Conservation (phyloP, 1,140 invertebrate genomes). For the Bombus superbus region DNA sequence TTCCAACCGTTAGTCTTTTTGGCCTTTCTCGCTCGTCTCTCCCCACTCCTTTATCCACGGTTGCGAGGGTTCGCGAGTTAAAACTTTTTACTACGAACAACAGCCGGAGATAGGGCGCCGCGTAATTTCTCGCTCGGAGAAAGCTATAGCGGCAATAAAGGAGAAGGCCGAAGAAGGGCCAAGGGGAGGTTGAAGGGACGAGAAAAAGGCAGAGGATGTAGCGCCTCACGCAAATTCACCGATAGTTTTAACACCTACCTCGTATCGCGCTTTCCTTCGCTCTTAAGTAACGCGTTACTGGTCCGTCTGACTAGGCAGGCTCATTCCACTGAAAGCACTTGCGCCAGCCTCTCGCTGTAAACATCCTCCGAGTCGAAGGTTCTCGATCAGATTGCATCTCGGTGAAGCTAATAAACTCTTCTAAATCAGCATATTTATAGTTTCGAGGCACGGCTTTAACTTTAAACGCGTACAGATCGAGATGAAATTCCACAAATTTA, state of each 20-base stretch:
- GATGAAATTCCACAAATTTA: no score
- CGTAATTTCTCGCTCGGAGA: conserved; percentile 48
- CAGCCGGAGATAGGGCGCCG: conserved; percentile 43
- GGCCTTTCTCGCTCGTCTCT: background rate
- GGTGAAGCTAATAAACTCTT: background rate
- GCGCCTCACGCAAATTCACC: conserved; percentile 1
- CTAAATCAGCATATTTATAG: no score
- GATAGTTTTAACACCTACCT: conserved; percentile 32
- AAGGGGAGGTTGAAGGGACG: background rate
- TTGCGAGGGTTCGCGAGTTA: conserved; percentile 27
- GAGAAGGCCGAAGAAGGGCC: background rate
- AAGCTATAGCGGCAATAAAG: conserved; percentile 36
- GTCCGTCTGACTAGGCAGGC: background rate
- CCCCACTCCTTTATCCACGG: background rate
- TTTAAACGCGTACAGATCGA: no score
- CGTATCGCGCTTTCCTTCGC: background rate
- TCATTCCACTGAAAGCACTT: background rate
- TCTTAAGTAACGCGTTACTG: background rate
- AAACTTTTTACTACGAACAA: conserved; percentile 55
- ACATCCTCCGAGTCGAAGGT: background rate
- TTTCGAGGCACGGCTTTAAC: no score
- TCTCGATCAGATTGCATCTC: background rate
- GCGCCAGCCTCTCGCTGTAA: no score
- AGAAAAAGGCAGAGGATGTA: background rate
- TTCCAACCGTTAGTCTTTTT: background rate